Evolutionary conservation across 1,140 invertebrate species (phyloP), one percentile per base, ranked within the genome.

Genomic region (Agrilus planipennis): DNA sequence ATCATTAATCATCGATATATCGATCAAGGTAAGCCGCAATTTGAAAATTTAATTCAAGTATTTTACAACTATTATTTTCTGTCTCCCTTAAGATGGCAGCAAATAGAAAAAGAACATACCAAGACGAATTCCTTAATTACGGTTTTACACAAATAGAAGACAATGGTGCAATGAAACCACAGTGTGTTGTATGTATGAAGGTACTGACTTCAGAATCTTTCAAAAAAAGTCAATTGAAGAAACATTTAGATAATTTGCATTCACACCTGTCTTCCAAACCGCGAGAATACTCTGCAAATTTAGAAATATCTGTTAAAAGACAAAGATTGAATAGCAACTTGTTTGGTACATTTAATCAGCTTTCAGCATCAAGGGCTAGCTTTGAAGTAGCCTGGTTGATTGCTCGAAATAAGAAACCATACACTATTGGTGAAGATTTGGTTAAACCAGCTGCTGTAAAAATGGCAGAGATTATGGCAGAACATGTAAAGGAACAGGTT

Each of bases 221-320:
- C 39, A 49, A 49, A 49, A 49, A 43, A 49, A 39, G 44, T 42
- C 27, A 46, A 49, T 49, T 49, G 47, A 44, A 49, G 44, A 47
- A 45, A 45, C 40, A 49, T 38, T 49, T 44, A 37, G 38, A 42
- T 49, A 45, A 45, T 49, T 34, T 35, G 34, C 39, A 41, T 41
- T 41, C 39, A 41, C 39, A 41, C 39, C 39, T 41, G 39, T 31
- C 39, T 45, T 45, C 39, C 44, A 45, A 45, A 42, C 44, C 32
- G 44, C 44, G 39, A 42, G 44, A 45, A 42, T 45, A 45, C 44
- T 45, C 42, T 42, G 44, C 32, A 45, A 45, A 45, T 45, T 45
- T 45, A 45, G 39, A 45, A 42, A 45, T 42, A 27, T 41, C 37
- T 41, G 43, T 45, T 34, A 45, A 45, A 45, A 45, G 39, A 41